Conservation (phyloP, 2,797 vertebrate genomes). For the Tenualosa thibaudeaui region DNA sequence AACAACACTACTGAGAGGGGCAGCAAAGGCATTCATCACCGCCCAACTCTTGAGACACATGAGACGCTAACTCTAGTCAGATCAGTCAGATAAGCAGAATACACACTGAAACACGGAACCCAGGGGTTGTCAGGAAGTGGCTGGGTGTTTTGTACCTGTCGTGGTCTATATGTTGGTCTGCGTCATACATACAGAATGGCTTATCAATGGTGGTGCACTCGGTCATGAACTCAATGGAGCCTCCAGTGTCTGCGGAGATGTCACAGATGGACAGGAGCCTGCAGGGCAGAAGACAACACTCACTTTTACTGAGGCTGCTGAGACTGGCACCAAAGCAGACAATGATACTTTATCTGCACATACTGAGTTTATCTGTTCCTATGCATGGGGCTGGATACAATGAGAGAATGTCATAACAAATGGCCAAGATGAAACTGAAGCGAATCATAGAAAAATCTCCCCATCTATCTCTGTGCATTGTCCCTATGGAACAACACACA, state of each 20-base stretch:
- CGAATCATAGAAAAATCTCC: no score
- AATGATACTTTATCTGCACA: no score
- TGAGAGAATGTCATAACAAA: no score
- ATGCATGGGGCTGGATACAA: background rate
- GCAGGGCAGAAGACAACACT: conserved; percentile 30
- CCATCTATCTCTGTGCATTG: no score
- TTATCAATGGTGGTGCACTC: conserved; percentile 95
- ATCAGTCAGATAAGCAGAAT: background rate
- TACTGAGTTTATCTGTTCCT: background rate
- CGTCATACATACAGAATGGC: conserved; percentile 96
- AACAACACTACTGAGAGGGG: background rate
- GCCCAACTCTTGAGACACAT: background rate
- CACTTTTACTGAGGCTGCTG: background rate
- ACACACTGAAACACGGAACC: background rate
- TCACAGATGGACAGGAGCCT: conserved; percentile 96
- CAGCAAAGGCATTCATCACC: background rate
- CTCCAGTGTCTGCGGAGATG: conserved; percentile 95
- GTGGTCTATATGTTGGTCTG: conserved; percentile 92
- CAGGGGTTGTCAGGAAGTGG: no score
- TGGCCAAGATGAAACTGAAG: no score
- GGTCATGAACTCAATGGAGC: conserved; percentile 97
- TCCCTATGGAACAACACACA: no score
- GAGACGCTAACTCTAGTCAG: no score
- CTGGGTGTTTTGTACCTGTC: conserved; percentile 79
- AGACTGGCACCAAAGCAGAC: background rate